phyloP scores from a whole-genome alignment of 2,888 invertebrate species.

The Ypsolopha scabrella region DNA sequence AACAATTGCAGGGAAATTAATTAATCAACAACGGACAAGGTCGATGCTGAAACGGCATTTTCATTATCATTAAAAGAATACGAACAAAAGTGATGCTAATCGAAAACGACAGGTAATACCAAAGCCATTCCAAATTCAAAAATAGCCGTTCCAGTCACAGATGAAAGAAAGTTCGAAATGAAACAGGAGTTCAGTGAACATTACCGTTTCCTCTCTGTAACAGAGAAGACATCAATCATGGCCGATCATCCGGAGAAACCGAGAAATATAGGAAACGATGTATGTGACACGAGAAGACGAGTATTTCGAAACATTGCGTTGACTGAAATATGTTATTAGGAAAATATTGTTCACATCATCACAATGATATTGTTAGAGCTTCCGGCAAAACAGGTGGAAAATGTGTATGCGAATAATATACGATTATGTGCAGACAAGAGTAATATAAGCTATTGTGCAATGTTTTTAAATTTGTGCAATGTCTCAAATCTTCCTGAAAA shows the following conservation, averaged over 20 bases:
- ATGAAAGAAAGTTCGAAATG: background rate
- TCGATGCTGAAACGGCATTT: background rate
- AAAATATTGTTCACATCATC: too few species aligned
- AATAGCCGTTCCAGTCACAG: background rate
- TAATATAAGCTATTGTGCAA: too few species aligned
- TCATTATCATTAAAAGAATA: too few species aligned
- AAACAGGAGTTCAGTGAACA: conserved; percentile 10
- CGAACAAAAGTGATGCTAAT: too few species aligned
- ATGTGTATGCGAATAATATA: too few species aligned
- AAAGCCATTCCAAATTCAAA: background rate
- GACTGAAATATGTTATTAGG: too few species aligned
- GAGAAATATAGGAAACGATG: conserved; percentile 1
- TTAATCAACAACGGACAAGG: background rate
- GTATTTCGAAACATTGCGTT: background rate
- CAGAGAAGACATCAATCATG: conserved; percentile 22
- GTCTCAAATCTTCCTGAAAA: too few species aligned
- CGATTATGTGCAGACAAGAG: too few species aligned
- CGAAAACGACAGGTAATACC: background rate
- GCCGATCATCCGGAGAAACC: conserved; percentile 26
- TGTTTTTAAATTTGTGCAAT: too few species aligned
- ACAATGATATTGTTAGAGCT: too few species aligned
- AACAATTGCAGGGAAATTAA: too few species aligned
- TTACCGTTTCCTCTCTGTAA: conserved; percentile 31
- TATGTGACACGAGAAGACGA: background rate
- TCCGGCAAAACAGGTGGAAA: too few species aligned